Conservation (phyloP, 1,140 invertebrate genomes). For the Macrotrachela quadricornifera region DNA sequence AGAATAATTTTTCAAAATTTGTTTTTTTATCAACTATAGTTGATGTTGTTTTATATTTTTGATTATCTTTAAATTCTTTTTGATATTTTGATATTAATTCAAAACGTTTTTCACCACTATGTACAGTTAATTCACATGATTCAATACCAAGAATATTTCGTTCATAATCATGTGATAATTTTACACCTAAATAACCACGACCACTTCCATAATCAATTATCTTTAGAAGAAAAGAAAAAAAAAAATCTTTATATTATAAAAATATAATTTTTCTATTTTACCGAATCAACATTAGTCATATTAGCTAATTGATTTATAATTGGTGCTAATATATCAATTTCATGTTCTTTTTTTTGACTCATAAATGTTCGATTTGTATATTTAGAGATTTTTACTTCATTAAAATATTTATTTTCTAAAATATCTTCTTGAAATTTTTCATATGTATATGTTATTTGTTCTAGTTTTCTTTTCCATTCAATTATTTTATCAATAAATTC, state of each 20-base stretch:
- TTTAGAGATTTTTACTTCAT: no score
- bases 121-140: slow-evolving; percentile 40
- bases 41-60: neutral
- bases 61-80: slow-evolving; percentile 12
- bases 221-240: no score
- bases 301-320: neutral
- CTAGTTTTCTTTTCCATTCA: no score
- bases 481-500: no score
- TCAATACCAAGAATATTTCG: slow-evolving; percentile 55
- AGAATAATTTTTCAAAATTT: neutral
- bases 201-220: slow-evolving; percentile 64
- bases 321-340: slow-evolving; percentile 42
- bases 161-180: slow-evolving; percentile 42
- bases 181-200: slow-evolving; percentile 54
- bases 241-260: no score
- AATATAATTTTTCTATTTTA: no score
- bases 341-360: slow-evolving; percentile 57
- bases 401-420: no score
- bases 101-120: slow-evolving; percentile 38
- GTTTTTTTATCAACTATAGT: neutral
- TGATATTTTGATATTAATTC: slow-evolving; percentile 30
- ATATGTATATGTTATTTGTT: no score
- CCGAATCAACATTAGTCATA: no score
- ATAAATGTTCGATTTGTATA: slow-evolving; percentile 34
- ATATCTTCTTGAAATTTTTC: no score